Base-by-base conservation (phyloP, 2,888 invertebrate genomes). In the Mimumesa dahlbomi region DNA sequence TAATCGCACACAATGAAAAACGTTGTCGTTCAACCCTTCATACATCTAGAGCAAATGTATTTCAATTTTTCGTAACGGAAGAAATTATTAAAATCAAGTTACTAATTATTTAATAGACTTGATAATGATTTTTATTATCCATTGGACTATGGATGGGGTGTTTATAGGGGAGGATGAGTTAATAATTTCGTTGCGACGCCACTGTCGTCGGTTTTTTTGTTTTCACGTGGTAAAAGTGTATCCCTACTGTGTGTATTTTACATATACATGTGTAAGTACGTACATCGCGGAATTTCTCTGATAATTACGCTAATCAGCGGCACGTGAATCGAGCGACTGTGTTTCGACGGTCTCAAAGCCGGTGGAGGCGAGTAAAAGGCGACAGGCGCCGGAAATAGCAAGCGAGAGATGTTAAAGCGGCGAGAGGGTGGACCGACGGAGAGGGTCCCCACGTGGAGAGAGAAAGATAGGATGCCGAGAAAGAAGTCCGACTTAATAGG, bases 281-380 rank as follows among this genome's bases (percentile, higher is more conserved):
- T n/a, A n/a, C n/a, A n/a, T n/a, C 19, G 16, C 19, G 49, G 69
- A 61, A 70, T 70, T 42, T 31, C 40, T 56, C 75, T 71, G 75
- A 79, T 84, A 86, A 87, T 88, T 87, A 88, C 85, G 86, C 84
- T 89, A 88, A 89, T 88, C 87, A 86, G 84, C 79, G 87, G 85
- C 88, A 89, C 89, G 89, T 88, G 88, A 85, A 83, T 82, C 75
- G 81, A 59, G 61, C 48, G 72, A 38, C 64, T 74, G 83, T 73
- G 73, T 76, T 75, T 73, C 54, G 68, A 63, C 69, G 75, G 59
- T 76, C 66, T 76, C 75, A 75, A 77, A 78, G 79, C 74, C 34
- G 40, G 61, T 57, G 63, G 64, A 76, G 56, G 65, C 77, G 73
- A 57, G 59, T 65, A 53, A 74, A 74, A 67, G 64, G 53, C 64